phyloP scores from a whole-genome alignment of 2,888 invertebrate species.

The Papilio protenor region DNA sequence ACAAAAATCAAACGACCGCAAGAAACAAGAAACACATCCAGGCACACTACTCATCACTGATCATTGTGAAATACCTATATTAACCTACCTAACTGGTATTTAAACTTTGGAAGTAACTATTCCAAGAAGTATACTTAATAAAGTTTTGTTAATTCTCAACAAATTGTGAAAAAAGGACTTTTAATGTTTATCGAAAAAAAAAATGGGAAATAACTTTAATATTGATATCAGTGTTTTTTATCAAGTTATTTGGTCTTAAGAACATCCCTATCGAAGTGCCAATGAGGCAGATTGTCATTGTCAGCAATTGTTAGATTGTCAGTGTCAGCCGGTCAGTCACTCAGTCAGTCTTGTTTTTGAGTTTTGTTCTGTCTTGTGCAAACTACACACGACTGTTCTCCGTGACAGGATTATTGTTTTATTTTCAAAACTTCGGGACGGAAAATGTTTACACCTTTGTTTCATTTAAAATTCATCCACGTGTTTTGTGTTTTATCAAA shows the following conservation, averaged over 20 bases:
- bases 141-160: not conserved
- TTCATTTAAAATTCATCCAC: constrained; percentile 52
- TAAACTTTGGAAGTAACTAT: not conserved
- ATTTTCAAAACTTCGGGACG: constrained; percentile 48
- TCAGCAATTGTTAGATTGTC: constrained; percentile 50
- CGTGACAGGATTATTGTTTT: constrained; percentile 61
- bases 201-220: not conserved
- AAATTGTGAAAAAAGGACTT: not conserved
- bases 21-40: not conserved
- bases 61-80: not conserved
- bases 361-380: constrained; percentile 63
- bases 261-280: constrained; percentile 27
- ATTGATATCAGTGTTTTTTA: not conserved
- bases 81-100: not conserved
- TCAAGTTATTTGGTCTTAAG: constrained; percentile 12
- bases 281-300: constrained; percentile 26
- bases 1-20: not conserved
- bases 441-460: constrained; percentile 51
- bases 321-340: constrained; percentile 56
- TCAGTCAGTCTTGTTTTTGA: constrained; percentile 60
- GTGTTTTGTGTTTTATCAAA: constrained; percentile 57
- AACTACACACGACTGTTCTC: constrained; percentile 58
- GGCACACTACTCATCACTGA: not conserved
- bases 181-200: not conserved
- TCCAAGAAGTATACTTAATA: not conserved